phyloP scores from a whole-genome alignment of 2,888 invertebrate species.

The Omphaloscelis lunosa region DNA sequence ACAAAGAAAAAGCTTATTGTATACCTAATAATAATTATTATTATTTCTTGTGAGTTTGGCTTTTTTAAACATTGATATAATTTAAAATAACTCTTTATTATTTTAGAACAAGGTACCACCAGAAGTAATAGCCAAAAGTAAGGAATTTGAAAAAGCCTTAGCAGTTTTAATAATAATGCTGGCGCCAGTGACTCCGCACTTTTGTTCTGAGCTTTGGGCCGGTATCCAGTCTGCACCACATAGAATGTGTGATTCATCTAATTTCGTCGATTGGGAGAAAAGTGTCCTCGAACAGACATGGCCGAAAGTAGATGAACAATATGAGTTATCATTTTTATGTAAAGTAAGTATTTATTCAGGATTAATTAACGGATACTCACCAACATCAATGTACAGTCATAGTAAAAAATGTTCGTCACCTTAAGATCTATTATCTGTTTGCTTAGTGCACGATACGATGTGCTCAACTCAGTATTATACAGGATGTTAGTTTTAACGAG shows the following conservation, averaged over 20 bases:
- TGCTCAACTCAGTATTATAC: background rate
- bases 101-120: conserved; percentile 91
- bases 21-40: background rate
- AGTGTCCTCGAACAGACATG: conserved; percentile 94
- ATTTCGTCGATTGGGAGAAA: conserved; percentile 92
- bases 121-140: conserved; percentile 91
- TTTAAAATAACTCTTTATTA: conserved; percentile 24
- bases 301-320: conserved; percentile 94
- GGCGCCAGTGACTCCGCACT: conserved; percentile 97
- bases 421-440: background rate
- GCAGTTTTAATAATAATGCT: conserved; percentile 95
- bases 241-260: conserved; percentile 84
- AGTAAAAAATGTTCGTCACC: background rate
- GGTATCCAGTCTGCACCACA: conserved; percentile 93
- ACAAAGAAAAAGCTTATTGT: background rate
- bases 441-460: background rate
- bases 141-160: conserved; percentile 94
- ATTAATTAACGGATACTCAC: background rate
- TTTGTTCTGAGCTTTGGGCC: conserved; percentile 97
- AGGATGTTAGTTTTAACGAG: background rate
- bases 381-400: background rate
- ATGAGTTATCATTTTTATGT: conserved; percentile 92
- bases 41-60: background rate
- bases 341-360: conserved; percentile 86
- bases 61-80: background rate